Conservation (phyloP, 2,888 invertebrate species). For the Agapostemon virescens region DNA sequence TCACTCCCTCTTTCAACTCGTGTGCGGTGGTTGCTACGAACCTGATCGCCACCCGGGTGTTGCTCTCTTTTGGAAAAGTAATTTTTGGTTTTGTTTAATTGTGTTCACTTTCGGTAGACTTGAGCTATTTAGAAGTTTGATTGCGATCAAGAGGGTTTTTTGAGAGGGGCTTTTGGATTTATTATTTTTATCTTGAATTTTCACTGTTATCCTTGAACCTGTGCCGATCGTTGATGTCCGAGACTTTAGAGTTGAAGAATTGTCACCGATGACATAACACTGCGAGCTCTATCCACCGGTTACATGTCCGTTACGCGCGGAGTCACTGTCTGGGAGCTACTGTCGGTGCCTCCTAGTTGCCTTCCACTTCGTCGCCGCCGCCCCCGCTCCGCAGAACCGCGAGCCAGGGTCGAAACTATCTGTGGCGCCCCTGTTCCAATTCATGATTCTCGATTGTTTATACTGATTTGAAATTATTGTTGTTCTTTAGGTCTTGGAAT, state of each 20-base stretch:
- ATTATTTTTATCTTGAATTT: neutral
- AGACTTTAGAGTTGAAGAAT: slow-evolving; percentile 26
- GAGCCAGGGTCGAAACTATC: slow-evolving; percentile 57
- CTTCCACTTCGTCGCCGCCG: slow-evolving; percentile 69
- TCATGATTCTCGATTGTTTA: too few species aligned
- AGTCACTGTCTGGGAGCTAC: slow-evolving; percentile 77
- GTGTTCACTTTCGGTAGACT: neutral
- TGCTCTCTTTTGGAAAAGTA: neutral
- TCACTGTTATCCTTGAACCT: slow-evolving; percentile 25
- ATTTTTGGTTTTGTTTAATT: neutral
- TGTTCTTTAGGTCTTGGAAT: neutral
- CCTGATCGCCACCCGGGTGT: slow-evolving; percentile 15
- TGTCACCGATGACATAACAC: slow-evolving; percentile 70
- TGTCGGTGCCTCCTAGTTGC: slow-evolving; percentile 72
- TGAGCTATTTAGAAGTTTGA: too few species aligned
- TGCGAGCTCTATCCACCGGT: slow-evolving; percentile 50
- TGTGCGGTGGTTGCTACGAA: slow-evolving; percentile 33
- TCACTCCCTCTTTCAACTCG: slow-evolving; percentile 12
- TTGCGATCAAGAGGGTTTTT: neutral
- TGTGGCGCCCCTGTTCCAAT: slow-evolving; percentile 13
- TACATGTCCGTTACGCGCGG: slow-evolving; percentile 64
- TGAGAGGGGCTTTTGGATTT: neutral
- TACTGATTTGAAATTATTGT: neutral
- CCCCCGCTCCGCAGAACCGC: slow-evolving; percentile 65
- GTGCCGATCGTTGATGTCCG: neutral